Evolutionary conservation across 92 coral and sea anemone species (phyloP).

Genomic region (Bergia sp.): DNA sequence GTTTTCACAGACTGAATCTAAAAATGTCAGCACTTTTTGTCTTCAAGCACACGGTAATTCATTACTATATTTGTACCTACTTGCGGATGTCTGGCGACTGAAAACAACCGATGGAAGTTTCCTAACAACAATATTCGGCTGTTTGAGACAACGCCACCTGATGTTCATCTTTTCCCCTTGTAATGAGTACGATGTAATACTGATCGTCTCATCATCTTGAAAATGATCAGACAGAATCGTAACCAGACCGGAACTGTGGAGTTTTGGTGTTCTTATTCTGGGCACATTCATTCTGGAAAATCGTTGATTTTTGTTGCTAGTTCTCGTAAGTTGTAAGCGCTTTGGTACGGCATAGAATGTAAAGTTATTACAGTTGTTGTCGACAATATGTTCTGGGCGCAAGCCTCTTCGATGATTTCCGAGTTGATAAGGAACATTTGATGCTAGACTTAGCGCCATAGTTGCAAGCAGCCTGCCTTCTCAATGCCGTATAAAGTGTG

Average conservation of each 20-base stretch:
- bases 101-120: background rate
- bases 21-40: background rate
- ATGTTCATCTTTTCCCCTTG: slow-evolving; percentile 40
- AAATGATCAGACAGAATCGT: slow-evolving; percentile 15
- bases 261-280: slow-evolving; percentile 8
- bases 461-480: background rate
- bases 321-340: background rate
- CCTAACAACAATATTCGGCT: background rate
- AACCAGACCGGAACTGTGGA: background rate
- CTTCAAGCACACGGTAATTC: background rate
- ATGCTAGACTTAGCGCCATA: slow-evolving; percentile 19
- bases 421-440: background rate
- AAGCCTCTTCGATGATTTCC: slow-evolving; percentile 17
- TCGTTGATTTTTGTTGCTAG: background rate
- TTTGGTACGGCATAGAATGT: slow-evolving; percentile 20
- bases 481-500: background rate
- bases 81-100: background rate
- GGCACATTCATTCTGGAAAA: background rate
- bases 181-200: background rate
- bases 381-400: slow-evolving; percentile 1
- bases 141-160: background rate
- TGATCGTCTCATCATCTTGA: slow-evolving; percentile 25
- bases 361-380: slow-evolving; percentile 17
- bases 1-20: background rate
- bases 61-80: slow-evolving; percentile 3